These are phyloP conservation scores for Leucophora obtusa DNA, from an alignment of 2,888 invertebrate species.

Conservation along the genomic window DNA sequence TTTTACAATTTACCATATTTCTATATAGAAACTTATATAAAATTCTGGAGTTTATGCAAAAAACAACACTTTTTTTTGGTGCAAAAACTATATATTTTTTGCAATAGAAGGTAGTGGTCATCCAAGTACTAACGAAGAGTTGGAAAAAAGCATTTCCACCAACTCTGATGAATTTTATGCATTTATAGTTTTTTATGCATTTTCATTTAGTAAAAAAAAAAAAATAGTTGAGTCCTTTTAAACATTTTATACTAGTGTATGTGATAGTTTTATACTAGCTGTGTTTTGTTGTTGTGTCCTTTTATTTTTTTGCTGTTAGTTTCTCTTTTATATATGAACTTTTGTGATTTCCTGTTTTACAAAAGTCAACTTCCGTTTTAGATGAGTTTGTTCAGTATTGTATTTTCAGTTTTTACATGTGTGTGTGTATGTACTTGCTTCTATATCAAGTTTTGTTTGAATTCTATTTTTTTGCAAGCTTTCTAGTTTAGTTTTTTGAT, in stretches of 20 bases:
- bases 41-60: slow-evolving; percentile 41
- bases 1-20: slow-evolving; percentile 16
- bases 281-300: slow-evolving; percentile 20
- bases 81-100: slow-evolving; percentile 29
- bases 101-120: slow-evolving; percentile 43
- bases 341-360: slow-evolving; percentile 63
- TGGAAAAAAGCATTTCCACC: slow-evolving; percentile 25
- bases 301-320: slow-evolving; percentile 29
- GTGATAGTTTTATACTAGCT: slow-evolving; percentile 21
- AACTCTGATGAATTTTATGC: slow-evolving; percentile 63
- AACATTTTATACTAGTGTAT: slow-evolving; percentile 5
- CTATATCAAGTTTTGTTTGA: not conserved
- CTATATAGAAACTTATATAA: slow-evolving; percentile 23
- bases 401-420: not conserved
- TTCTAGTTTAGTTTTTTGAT: slow-evolving; percentile 14
- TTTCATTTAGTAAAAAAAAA: slow-evolving; percentile 46
- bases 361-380: slow-evolving; percentile 63
- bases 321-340: slow-evolving; percentile 46
- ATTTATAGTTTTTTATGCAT: slow-evolving; percentile 64
- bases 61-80: not conserved
- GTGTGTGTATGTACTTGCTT: not conserved
- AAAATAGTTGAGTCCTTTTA: slow-evolving; percentile 32
- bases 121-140: slow-evolving; percentile 29
- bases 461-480: not conserved
- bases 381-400: slow-evolving; percentile 31